Percentiles rank a stretch among this genome's conserved stretches.
phyloP scores from a whole-genome alignment of 2,797 vertebrate species.

The Brachyrhaphis roseni region DNA sequence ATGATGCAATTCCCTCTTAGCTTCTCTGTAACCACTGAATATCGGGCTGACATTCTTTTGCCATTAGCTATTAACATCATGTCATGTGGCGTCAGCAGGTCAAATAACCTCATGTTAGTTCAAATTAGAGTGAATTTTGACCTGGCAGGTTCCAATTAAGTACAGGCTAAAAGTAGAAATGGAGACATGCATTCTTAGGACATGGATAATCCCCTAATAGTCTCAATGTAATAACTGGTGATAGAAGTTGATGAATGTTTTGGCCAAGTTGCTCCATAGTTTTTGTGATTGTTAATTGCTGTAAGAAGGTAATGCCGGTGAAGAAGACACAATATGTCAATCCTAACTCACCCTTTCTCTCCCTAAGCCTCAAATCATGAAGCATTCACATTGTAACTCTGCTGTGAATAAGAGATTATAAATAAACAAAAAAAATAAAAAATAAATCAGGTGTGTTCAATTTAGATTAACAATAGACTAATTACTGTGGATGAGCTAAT shows the following conservation, averaged over 20 bases:
- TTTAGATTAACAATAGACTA: conserved; percentile 62
- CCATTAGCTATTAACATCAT: conserved; percentile 21
- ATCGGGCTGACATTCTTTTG: conserved; percentile 11
- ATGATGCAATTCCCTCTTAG: conserved; percentile 34
- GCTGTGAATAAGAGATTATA: conserved; percentile 51
- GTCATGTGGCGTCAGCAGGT: conserved; percentile 11
- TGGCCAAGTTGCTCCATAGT: conserved; percentile 57
- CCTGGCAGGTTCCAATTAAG: conserved; percentile 31
- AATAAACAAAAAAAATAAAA: background rate
- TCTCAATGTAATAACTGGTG: conserved; percentile 74
- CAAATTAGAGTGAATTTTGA: conserved; percentile 35
- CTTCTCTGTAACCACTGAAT: conserved; percentile 28
- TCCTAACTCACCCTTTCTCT: conserved; percentile 37
- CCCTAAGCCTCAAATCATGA: conserved; percentile 29
- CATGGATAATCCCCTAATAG: conserved; percentile 73
- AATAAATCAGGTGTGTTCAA: conserved; percentile 59
- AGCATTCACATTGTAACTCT: conserved; percentile 12
- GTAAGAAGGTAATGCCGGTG: conserved; percentile 45
- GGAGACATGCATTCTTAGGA: conserved; percentile 59
- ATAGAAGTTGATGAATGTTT: conserved; percentile 78
- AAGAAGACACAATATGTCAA: conserved; percentile 50
- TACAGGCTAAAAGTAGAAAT: conserved; percentile 45
- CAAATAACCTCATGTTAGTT: conserved; percentile 7
- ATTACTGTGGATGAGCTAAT: conserved; percentile 64
- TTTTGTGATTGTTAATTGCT: conserved; percentile 75